Evolutionary conservation across 1,140 invertebrate genomes (phyloP), one percentile per base, ranked within the genome.

Genomic region (Cephus cinctus): DNA sequence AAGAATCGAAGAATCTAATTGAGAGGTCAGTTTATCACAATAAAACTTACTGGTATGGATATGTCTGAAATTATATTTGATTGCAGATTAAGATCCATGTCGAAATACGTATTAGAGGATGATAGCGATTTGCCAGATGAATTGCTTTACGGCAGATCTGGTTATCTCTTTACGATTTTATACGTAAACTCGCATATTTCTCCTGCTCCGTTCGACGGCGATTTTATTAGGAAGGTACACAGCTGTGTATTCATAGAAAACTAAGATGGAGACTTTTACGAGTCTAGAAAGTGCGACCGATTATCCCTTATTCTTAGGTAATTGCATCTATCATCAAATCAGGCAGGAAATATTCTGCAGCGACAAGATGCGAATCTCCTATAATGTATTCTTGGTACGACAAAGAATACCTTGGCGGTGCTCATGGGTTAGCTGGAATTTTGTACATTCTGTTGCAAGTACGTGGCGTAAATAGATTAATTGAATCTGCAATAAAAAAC

Each of bases 321-420:
- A 78, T 87, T 18, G 54, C 73, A 44, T 65, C 77, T 9, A 83
- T 93, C 19, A 61, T 94, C 12, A 73, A 78, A 53, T 85, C 83
- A 58, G 92, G 91, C 5, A 77, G 81, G 69, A 63, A 70, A 21
- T 80, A 84, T 47, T 73, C 82, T 9, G 59, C 56, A 46, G 52
- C 75, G 52, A 74, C 68, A 57, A 69, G 69, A 52, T 74, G 64
- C 44, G 73, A 79, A 36, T 78, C 79, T 56, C 88, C 89, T 2
- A 71, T 96, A 14, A 84, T 90, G 78, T 96, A 87, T 73, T 74
- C 84, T 57, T 96, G 92, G 92, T 91, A 96, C 77, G 83, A 86
- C n/a, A 87, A 85, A 65, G 80, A 87, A 60, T 96, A 96, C 67
- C 71, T 94, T 43, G 93, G 92, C 11, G 91, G 86, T 20, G 92